A percentile compares a stretch with the other conserved stretches of the same genome.
Evolutionary conservation across 2,113 vertebrate genomes (phyloP).

Genomic region (Tilapia sparmanii): DNA sequence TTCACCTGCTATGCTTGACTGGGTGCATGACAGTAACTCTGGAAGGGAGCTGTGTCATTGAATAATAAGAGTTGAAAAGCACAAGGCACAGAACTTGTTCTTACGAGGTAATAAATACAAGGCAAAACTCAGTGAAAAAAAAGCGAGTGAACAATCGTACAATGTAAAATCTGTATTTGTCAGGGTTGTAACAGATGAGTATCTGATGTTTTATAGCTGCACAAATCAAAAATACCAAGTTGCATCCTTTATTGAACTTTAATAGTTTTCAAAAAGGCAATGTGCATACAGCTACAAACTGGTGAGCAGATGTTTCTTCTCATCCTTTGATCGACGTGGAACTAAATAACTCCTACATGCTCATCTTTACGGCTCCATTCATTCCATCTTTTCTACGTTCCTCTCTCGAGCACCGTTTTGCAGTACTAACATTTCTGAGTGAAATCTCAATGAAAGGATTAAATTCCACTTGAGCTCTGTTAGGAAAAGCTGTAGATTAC

Average conservation of each 20-base stretch:
- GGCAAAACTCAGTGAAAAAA: not conserved
- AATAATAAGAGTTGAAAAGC: not conserved
- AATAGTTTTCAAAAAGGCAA: not conserved
- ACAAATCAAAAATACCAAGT: not conserved
- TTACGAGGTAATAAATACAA: not conserved
- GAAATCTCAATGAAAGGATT: not conserved
- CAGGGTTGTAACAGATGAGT: not conserved
- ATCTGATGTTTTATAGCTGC: not conserved
- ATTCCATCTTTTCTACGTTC: not conserved
- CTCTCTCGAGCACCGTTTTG: not conserved
- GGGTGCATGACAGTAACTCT: not conserved
- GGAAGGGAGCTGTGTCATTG: not conserved
- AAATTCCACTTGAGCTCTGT: not conserved
- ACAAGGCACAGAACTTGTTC: not conserved
- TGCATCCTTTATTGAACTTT: not conserved
- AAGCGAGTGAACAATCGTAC: not conserved
- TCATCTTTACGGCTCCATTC: not conserved
- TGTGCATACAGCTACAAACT: not conserved
- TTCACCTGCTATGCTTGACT: not conserved
- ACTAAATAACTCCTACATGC: not conserved
- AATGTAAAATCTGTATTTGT: not conserved
- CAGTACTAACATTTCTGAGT: not conserved
- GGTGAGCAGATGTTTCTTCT: not conserved
- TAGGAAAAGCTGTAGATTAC: not conserved
- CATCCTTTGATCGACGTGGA: not conserved